Percentiles rank a stretch among this genome's conserved stretches.
Evolutionary conservation across 2,113 vertebrate genomes (phyloP).

Genomic region (Xyrauchen texanus): DNA sequence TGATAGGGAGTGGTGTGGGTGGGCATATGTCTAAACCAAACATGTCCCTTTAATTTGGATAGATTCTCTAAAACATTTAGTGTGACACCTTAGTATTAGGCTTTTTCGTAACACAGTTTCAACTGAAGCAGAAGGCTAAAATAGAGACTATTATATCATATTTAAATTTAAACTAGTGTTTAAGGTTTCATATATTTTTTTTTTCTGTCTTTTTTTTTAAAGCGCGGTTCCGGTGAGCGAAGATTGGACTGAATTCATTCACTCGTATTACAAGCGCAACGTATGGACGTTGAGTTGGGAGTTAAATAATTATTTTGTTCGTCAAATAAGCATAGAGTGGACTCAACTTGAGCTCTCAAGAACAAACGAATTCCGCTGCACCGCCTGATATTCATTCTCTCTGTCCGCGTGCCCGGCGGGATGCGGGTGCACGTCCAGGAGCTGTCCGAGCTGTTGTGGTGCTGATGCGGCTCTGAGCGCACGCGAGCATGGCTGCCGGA

Average conservation of each 20-base stretch:
- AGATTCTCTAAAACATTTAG: background rate
- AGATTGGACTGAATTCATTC: conserved; percentile 43
- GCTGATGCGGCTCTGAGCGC: conserved; percentile 77
- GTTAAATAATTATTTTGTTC: conserved; percentile 60
- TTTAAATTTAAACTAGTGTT: background rate
- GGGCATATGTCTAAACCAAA: conserved; percentile 25
- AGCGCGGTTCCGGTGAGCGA: background rate
- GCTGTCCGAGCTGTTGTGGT: conserved; percentile 78
- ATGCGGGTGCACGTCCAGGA: conserved; percentile 66
- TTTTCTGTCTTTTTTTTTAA: conserved; percentile 26
- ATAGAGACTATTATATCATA: background rate
- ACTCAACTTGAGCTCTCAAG: conserved; percentile 44
- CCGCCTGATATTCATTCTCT: conserved; percentile 6
- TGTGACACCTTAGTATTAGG: background rate
- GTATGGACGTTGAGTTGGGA: conserved; percentile 59
- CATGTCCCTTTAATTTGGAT: conserved; percentile 26
- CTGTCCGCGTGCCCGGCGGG: conserved; percentile 36
- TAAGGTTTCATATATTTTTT: background rate
- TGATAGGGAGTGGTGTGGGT: conserved; percentile 43
- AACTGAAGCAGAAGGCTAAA: background rate
- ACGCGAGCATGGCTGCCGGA: conserved; percentile 92
- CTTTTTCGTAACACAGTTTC: background rate
- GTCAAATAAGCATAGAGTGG: conserved; percentile 1
- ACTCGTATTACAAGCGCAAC: conserved; percentile 43
- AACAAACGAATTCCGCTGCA: conserved; percentile 42